Evolutionary conservation across 1,140 invertebrate genomes (phyloP), one percentile per base, ranked within the genome.

Genomic region (Venturia canescens): DNA sequence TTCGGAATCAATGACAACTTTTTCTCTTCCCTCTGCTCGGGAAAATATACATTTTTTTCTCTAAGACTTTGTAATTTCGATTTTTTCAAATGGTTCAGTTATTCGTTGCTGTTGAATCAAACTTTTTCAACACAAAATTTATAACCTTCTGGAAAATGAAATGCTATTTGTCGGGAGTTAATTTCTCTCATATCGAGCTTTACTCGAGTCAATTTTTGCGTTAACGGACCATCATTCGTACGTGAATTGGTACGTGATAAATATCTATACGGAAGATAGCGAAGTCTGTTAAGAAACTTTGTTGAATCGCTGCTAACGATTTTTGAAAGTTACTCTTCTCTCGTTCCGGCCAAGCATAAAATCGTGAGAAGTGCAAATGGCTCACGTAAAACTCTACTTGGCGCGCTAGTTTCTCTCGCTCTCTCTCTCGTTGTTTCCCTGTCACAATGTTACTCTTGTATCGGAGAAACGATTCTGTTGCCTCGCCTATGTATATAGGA

Each of bases 401-500:
- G 27, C 27, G 11, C 16, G 15, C 57, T 71, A 31, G 15, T 69
- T 21, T 69, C 29, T 69, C 66, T 69, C 66, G 2, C 66, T 69
- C 66, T 31, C 27, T 67, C 27, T 31, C 66, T 69, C 29, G 18
- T 29, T 31, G 3, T 31, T 31, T 31, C 29, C n/a, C 66, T 31
- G 27, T 69, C 66, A 31, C 66, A 31, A 11, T 69, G 13, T 69
- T 15, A 31, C 66, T 69, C 66, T 29, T n/a, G 86, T 86, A 88
- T 89, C 87, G 87, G 23, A 87, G 87, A 86, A 89, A 85, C 84
- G 78, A 82, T 76, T 70, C 60, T 31, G 50, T 72, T 60, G 84
- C 81, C 80, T 84, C 86, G 87, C 63, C 23, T 23, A 53, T 86
- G 86, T 88, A 87, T 85, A 88, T 87, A 88, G 90, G 23, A 88